Conservation (phyloP, 2,797 vertebrate genomes). For the Brotula barbata region DNA sequence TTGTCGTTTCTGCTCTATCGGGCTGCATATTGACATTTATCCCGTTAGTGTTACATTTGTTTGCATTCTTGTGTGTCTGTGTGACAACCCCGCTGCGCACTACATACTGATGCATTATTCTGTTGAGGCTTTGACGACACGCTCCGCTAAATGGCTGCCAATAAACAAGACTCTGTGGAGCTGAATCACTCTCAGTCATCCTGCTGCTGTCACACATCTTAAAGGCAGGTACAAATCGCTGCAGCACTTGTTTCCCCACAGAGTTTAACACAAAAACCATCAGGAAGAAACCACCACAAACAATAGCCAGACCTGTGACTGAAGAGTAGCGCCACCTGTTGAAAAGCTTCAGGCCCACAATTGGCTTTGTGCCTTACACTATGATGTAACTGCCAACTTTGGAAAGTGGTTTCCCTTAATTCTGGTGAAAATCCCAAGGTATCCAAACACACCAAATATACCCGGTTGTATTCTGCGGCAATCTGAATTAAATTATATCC, state of each 20-base stretch:
- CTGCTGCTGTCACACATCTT: slow-evolving; percentile 48
- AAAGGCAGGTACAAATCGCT: slow-evolving; percentile 48
- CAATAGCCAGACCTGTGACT: slow-evolving; percentile 14
- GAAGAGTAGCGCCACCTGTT: slow-evolving; percentile 22
- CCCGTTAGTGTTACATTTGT: slow-evolving; percentile 26
- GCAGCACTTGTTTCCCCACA: slow-evolving; percentile 33
- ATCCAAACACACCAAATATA: no score
- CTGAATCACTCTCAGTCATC: slow-evolving; percentile 51
- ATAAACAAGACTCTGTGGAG: slow-evolving; percentile 56
- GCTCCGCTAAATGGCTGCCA: slow-evolving; percentile 57
- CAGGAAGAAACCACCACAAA: slow-evolving; percentile 28
- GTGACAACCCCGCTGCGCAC: slow-evolving; percentile 37
- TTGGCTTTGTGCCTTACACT: slow-evolving; percentile 14
- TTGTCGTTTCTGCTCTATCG: no score
- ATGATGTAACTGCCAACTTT: neutral
- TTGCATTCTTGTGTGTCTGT: slow-evolving; percentile 36
- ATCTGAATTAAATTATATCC: no score
- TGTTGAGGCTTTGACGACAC: slow-evolving; percentile 55
- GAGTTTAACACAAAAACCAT: slow-evolving; percentile 28
- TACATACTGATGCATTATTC: slow-evolving; percentile 57
- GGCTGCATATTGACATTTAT: slow-evolving; percentile 30
- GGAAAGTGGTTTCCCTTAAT: no score
- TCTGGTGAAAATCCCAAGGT: no score
- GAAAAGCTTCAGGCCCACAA: slow-evolving; percentile 22
- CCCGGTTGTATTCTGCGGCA: no score